phyloP scores from a whole-genome alignment of 2,888 invertebrate species.

The Cremastobaeus sp. region DNA sequence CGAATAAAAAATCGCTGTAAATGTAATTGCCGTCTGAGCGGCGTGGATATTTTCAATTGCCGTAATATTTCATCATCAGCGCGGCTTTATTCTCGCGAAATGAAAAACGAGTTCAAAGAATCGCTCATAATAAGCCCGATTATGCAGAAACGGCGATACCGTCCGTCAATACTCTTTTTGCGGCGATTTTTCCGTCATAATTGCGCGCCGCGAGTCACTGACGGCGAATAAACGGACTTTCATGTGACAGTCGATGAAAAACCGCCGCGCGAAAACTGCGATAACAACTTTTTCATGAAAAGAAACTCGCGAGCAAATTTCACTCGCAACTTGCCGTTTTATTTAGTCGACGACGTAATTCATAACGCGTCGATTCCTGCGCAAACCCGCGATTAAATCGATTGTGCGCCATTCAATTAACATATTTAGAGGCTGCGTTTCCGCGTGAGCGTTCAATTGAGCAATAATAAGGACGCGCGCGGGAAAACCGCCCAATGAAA shows the following conservation, averaged over 20 bases:
- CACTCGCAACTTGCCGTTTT: no score
- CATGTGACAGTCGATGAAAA: constrained; percentile 13
- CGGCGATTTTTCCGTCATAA: constrained; percentile 43
- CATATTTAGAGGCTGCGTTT: no score
- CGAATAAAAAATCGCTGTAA: constrained; percentile 24
- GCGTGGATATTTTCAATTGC: constrained; percentile 30
- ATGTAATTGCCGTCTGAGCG: constrained; percentile 16
- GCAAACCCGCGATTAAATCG: no score
- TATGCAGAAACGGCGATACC: constrained; percentile 49
- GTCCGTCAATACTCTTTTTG: constrained; percentile 46
- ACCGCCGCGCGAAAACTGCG: constrained; percentile 9
- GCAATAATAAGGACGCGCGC: no score
- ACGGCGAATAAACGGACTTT: constrained; percentile 49
- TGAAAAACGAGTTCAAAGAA: constrained; percentile 42
- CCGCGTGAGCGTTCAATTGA: no score
- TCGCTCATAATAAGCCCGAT: constrained; percentile 49
- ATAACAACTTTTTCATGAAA: constrained; percentile 18
- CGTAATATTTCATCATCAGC: constrained; percentile 14
- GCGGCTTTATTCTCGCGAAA: constrained; percentile 21
- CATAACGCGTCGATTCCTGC: no score
- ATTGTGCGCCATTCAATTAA: no score
- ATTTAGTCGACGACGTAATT: no score
- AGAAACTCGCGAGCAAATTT: background rate
- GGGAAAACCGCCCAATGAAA: no score
- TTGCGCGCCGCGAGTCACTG: constrained; percentile 52